Evolutionary conservation across 1,140 invertebrate genomes (phyloP).

Genomic region (Uloborus diversus): DNA sequence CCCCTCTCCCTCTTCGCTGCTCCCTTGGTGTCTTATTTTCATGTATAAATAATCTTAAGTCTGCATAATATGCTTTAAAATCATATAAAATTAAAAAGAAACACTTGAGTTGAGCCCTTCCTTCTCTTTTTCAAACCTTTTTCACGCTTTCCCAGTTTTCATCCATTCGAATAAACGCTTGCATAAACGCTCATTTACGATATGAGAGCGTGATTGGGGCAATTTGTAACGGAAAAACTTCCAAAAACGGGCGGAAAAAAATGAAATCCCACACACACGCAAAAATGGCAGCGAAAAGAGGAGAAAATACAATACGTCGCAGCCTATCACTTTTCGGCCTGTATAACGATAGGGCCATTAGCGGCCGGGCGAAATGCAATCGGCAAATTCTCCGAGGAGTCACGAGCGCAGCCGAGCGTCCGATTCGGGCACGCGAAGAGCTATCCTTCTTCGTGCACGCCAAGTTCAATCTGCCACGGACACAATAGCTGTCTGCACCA

Average conservation of each 20-base stretch:
- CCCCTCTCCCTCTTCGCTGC: too few species aligned
- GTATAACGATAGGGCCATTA: constrained; percentile 33
- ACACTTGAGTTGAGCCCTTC: too few species aligned
- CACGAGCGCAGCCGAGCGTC: constrained; percentile 28
- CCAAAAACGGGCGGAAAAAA: background rate
- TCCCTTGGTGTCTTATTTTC: too few species aligned
- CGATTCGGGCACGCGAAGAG: constrained; percentile 22
- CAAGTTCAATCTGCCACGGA: too few species aligned
- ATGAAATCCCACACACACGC: constrained; percentile 21
- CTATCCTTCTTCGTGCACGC: too few species aligned
- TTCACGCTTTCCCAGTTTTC: too few species aligned
- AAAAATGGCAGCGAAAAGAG: background rate
- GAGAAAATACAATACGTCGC: background rate
- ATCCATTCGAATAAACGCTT: too few species aligned
- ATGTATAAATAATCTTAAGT: too few species aligned
- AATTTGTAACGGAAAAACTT: constrained; percentile 38
- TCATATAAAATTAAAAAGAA: too few species aligned
- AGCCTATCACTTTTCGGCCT: constrained; percentile 13
- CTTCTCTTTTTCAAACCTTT: too few species aligned
- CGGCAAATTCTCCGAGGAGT: background rate
- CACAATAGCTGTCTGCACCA: background rate
- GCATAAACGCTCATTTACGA: too few species aligned
- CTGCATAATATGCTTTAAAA: too few species aligned
- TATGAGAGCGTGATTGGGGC: background rate
- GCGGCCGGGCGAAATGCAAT: constrained; percentile 9